Evolutionary conservation across 2,113 vertebrate species (phyloP), one percentile per base, ranked within the genome.

Genomic region (Notothenia coriiceps): DNA sequence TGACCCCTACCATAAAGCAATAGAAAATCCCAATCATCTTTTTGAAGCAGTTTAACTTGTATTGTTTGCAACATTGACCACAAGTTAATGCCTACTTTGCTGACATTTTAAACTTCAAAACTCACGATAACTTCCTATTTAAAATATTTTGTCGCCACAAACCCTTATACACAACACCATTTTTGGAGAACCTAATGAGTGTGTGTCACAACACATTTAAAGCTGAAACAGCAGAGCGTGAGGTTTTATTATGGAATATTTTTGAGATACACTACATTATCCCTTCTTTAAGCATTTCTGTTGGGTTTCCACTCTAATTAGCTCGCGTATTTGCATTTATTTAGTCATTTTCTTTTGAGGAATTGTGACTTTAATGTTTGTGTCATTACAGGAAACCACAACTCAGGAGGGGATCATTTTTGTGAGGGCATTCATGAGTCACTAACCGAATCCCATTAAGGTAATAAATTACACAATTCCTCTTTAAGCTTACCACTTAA

Each of bases 331-430:
- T 79, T 86, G 47, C 73, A 61, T n/a, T 50, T 70, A 70, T 73
- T 60, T 64, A 22, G 22, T 80, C 68, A 57, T 85, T 59, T 40
- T 74, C 74, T 70, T 52, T 71, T 72, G 64, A 77, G 77, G 51
- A 79, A 91, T 74, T 81, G 79, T 43, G 57, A 81, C 70, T 85
- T 85, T 79, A 85, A 80, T 86, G 79, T 72, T 83, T 60, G 18
- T 52, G 64, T 82, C 69, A 84, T 85, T 84, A 75, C 35, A 56
- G 81, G 29, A 78, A 72, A 52, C 65, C 22, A 60, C 80, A 80
- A 78, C 61, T 90, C 69, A 74, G 63, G 55, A 74, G 69, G 70
- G 66, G 70, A 86, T 88, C 77, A 49, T 60, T 51, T 64, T 62
- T 77, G 75, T 90, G 76, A 74, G 62, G 6, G 52, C 59, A 46